phyloP scores from a whole-genome alignment of 2,888 invertebrate species.

The Drosophila ochracea region DNA sequence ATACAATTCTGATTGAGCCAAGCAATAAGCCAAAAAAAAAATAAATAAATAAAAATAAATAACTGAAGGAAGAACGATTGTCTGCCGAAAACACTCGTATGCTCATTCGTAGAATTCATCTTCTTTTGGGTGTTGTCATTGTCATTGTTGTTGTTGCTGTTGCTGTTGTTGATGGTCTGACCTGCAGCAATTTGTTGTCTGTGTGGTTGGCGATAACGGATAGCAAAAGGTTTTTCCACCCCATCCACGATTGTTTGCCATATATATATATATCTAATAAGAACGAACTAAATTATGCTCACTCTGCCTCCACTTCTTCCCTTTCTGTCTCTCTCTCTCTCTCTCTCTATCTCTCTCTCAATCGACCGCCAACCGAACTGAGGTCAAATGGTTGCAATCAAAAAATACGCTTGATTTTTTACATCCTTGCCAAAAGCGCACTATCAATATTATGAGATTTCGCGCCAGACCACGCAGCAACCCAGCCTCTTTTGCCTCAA shows the following conservation, averaged over 20 bases:
- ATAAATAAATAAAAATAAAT: neutral
- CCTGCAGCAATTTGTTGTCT: constrained; percentile 61
- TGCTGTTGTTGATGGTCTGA: constrained; percentile 32
- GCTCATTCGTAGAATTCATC: constrained; percentile 52
- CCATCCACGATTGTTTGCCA: constrained; percentile 43
- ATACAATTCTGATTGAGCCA: constrained; percentile 59
- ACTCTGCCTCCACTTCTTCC: neutral
- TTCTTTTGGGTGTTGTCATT: constrained; percentile 24
- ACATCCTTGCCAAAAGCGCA: constrained; percentile 48
- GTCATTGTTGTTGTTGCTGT: constrained; percentile 10
- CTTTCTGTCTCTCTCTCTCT: neutral
- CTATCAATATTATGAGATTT: constrained; percentile 80
- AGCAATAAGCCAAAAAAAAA: constrained; percentile 46
- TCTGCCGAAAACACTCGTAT: constrained; percentile 48
- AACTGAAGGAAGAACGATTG: constrained; percentile 36
- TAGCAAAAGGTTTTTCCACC: constrained; percentile 19
- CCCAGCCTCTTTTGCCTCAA: neutral
- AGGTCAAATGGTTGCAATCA: constrained; percentile 65
- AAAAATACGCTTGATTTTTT: constrained; percentile 66
- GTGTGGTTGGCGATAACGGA: constrained; percentile 22
- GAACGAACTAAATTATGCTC: constrained; percentile 51
- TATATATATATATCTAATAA: constrained; percentile 28
- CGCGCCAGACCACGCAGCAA: constrained; percentile 13
- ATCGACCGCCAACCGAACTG: constrained; percentile 11
- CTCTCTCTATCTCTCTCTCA: neutral